Percentiles rank a stretch among this genome's conserved stretches.
Conservation (phyloP, 2,113 vertebrate species). For the Gadus macrocephalus region DNA sequence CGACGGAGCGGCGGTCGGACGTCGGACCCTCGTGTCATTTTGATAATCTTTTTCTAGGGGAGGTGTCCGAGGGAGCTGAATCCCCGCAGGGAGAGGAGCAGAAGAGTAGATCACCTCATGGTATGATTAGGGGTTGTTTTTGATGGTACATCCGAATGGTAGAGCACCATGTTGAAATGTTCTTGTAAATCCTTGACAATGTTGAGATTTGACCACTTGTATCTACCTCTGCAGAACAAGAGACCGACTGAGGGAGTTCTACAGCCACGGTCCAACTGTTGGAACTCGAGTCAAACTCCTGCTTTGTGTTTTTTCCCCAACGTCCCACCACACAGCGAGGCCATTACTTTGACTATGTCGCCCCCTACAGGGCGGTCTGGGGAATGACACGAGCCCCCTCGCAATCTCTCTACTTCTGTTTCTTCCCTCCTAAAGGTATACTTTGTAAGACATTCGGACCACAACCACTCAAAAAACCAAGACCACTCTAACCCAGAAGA, state of each 20-base stretch:
- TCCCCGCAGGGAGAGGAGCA: constrained; percentile 56
- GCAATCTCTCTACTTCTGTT: constrained; percentile 22
- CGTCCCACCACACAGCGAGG: constrained; percentile 7
- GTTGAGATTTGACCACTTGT: background rate
- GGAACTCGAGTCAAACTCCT: background rate
- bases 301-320: too few relatives aligned
- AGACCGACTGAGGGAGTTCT: constrained; percentile 46
- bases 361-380: constrained; percentile 55
- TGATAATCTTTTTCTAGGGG: constrained; percentile 46
- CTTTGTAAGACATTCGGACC: too few relatives aligned
- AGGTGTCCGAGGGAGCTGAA: constrained; percentile 59
- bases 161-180: background rate
- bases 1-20: too few relatives aligned
- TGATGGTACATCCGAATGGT: background rate
- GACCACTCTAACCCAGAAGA: too few relatives aligned
- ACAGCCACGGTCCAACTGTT: background rate
- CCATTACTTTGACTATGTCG: constrained; percentile 44
- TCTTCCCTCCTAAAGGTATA: too few relatives aligned
- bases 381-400: constrained; percentile 38
- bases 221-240: constrained; percentile 36
- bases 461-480: too few relatives aligned
- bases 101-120: constrained; percentile 45
- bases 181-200: background rate
- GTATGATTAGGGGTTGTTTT: constrained; percentile 33
- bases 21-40: too few relatives aligned